Conservation (phyloP, 2,888 invertebrate genomes). For the Mellilla xanthometata region DNA sequence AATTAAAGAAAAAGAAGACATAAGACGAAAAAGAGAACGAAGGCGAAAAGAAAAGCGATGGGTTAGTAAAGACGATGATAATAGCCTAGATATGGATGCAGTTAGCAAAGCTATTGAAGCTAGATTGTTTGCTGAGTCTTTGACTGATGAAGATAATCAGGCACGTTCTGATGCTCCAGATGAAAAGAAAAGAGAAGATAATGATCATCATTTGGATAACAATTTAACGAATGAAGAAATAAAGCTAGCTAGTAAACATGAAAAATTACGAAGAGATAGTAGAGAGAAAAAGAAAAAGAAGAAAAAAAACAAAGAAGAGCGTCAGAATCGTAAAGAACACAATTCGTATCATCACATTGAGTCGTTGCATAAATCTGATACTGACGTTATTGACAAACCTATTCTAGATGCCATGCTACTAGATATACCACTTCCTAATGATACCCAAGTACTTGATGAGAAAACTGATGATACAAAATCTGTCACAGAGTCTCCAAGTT, state of each 20-base stretch:
- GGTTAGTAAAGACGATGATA: slow-evolving; percentile 87
- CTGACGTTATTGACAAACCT: slow-evolving; percentile 39
- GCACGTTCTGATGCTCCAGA: slow-evolving; percentile 44
- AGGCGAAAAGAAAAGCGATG: slow-evolving; percentile 85
- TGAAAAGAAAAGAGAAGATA: slow-evolving; percentile 38
- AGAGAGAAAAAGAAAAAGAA: slow-evolving; percentile 93
- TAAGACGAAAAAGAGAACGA: slow-evolving; percentile 83
- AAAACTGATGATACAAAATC: slow-evolving; percentile 58
- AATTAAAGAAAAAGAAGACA: slow-evolving; percentile 76
- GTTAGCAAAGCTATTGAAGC: slow-evolving; percentile 92
- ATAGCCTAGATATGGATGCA: slow-evolving; percentile 91
- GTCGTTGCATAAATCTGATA: slow-evolving; percentile 58
- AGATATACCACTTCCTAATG: slow-evolving; percentile 68
- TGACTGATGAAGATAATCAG: slow-evolving; percentile 72
- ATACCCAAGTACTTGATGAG: slow-evolving; percentile 49
- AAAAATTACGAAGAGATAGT: slow-evolving; percentile 79
- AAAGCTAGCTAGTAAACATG: slow-evolving; percentile 38
- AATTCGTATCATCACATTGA: slow-evolving; percentile 84
- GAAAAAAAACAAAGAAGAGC: slow-evolving; percentile 91
- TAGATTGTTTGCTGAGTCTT: slow-evolving; percentile 87
- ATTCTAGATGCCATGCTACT: slow-evolving; percentile 51
- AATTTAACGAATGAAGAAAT: slow-evolving; percentile 33
- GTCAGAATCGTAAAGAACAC: slow-evolving; percentile 85
- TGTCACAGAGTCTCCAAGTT: slow-evolving; percentile 80
- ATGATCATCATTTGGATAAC: slow-evolving; percentile 83